A percentile compares a stretch with the other conserved stretches of the same genome.
phyloP scores from a whole-genome alignment of 2,888 invertebrate genomes.

The Pedicia rivosa region DNA sequence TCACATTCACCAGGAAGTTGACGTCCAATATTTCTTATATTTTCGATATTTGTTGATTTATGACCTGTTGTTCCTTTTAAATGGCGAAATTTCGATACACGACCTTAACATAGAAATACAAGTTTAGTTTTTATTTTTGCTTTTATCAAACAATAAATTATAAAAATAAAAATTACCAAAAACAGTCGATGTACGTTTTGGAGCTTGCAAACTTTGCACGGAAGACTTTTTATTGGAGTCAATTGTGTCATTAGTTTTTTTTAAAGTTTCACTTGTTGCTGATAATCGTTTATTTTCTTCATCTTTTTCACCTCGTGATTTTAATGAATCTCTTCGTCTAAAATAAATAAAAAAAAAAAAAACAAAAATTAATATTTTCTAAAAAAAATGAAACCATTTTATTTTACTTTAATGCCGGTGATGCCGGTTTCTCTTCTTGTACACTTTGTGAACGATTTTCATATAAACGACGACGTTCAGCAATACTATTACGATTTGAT shows the following conservation, averaged over 20 bases:
- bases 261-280: conserved; percentile 22
- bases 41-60: conserved; percentile 83
- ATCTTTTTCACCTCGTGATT: conserved; percentile 39
- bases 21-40: conserved; percentile 75
- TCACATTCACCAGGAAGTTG: conserved; percentile 91
- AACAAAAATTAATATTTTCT: not conserved
- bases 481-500: conserved; percentile 52
- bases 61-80: conserved; percentile 81
- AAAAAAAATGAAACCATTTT: no score
- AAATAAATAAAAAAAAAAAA: not conserved
- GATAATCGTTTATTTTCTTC: conserved; percentile 33
- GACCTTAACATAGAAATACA: conserved; percentile 32
- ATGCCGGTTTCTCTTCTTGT: conserved; percentile 48
- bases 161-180: conserved; percentile 37
- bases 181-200: conserved; percentile 72
- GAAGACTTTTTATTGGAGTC: conserved; percentile 8
- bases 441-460: conserved; percentile 57
- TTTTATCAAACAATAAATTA: not conserved
- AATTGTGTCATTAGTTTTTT: conserved; percentile 6
- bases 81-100: conserved; percentile 85
- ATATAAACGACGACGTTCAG: conserved; percentile 60
- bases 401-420: conserved; percentile 39
- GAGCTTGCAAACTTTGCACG: conserved; percentile 24
- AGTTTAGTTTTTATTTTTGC: not conserved
- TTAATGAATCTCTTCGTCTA: conserved; percentile 54